These are phyloP conservation scores for Drosophila demipolita DNA, from an alignment of 2,888 invertebrate genomes.

Conservation along the genomic window DNA sequence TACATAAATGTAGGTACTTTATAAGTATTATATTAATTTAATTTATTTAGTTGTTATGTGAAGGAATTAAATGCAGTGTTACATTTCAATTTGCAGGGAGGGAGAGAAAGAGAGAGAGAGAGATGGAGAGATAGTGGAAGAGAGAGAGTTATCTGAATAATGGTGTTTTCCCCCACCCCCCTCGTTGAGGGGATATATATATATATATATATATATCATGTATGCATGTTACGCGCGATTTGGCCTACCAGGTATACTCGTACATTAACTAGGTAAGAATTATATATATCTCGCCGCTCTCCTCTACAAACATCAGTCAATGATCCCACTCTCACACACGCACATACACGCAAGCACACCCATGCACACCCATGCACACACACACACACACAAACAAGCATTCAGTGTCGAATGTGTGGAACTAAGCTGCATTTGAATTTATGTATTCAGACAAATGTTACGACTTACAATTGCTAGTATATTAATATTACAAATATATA, in stretches of 20 bases:
- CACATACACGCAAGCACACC: not conserved
- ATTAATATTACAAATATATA: slow-evolving; percentile 49
- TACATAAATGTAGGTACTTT: slow-evolving; percentile 60
- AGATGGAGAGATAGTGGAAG: slow-evolving; percentile 28
- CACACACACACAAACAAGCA: slow-evolving; percentile 6
- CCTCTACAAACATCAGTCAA: slow-evolving; percentile 62
- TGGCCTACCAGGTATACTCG: slow-evolving; percentile 70
- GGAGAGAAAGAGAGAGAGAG: slow-evolving; percentile 27
- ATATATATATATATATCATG: not conserved
- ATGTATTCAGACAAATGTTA: slow-evolving; percentile 31
- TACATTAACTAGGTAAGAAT: slow-evolving; percentile 49
- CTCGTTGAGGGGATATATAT: slow-evolving; percentile 3
- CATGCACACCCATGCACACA: slow-evolving; percentile 5
- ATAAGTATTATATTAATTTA: slow-evolving; percentile 38
- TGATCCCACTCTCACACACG: slow-evolving; percentile 32
- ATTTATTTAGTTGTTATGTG: slow-evolving; percentile 44
- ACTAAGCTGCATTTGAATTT: slow-evolving; percentile 2
- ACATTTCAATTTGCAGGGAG: slow-evolving; percentile 17
- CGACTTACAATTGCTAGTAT: slow-evolving; percentile 56
- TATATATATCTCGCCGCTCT: slow-evolving; percentile 9
- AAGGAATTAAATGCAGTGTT: slow-evolving; percentile 56
- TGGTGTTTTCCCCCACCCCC: slow-evolving; percentile 9
- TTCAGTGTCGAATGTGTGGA: slow-evolving; percentile 12
- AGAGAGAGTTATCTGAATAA: slow-evolving; percentile 9
- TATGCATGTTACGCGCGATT: slow-evolving; percentile 38